phyloP scores from a whole-genome alignment of 2,797 vertebrate species.

The Dendrocincla tyrannina region DNA sequence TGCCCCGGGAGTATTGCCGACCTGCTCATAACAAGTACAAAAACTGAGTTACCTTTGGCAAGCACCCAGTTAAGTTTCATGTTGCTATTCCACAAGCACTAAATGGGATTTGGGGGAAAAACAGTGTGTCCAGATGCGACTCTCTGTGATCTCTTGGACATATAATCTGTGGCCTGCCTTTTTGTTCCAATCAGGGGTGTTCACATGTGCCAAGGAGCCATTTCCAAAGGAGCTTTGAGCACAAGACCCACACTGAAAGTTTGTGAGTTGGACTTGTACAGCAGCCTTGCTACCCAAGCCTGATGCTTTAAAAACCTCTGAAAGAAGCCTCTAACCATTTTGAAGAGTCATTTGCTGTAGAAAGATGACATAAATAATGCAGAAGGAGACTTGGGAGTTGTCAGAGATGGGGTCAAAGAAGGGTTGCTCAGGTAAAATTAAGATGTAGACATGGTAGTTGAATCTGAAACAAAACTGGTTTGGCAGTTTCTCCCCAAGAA shows the following conservation, averaged over 20 bases:
- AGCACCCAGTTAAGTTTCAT: background rate
- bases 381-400: background rate
- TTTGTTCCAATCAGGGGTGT: background rate
- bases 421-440: background rate
- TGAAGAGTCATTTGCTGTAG: background rate
- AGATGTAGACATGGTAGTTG: background rate
- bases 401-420: background rate
- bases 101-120: background rate
- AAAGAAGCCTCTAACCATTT: background rate
- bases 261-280: background rate
- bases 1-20: background rate
- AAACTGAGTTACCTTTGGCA: background rate
- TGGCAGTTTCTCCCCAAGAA: background rate
- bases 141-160: background rate
- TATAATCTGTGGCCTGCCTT: background rate
- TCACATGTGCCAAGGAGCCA: background rate
- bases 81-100: background rate
- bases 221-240: conserved; percentile 5
- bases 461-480: background rate
- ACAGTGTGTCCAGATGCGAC: background rate
- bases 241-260: background rate
- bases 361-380: background rate
- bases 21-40: background rate
- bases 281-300: background rate
- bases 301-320: background rate